Conservation (phyloP, 2,888 invertebrate genomes). For the Amblyjoppa proteus region DNA sequence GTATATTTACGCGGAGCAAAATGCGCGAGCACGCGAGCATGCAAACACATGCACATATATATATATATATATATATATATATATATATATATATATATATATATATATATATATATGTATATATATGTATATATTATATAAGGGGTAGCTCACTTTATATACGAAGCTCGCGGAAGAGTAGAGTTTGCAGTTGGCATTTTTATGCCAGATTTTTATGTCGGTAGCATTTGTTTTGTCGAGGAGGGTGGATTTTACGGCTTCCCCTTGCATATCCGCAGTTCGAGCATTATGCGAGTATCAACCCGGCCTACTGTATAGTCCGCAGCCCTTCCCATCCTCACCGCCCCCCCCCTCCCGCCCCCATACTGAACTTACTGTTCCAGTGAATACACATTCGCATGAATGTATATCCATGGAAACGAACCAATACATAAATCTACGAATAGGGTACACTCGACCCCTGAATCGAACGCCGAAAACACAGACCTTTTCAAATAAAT, state of each 20-base stretch:
- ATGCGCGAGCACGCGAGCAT: conserved; percentile 38
- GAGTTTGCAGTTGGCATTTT: conserved; percentile 64
- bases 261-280: conserved; percentile 76
- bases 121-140: background rate
- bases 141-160: background rate
- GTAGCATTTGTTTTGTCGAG: conserved; percentile 71
- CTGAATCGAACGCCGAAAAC: background rate
- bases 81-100: conserved; percentile 20
- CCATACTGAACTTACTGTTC: conserved; percentile 2
- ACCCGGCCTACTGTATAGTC: conserved; percentile 20
- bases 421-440: background rate
- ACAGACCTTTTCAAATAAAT: background rate
- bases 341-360: background rate
- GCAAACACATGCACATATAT: conserved; percentile 34
- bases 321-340: background rate
- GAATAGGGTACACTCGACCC: background rate
- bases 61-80: conserved; percentile 42
- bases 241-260: conserved; percentile 74
- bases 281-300: conserved; percentile 73
- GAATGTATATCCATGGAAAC: background rate
- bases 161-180: conserved; percentile 2
- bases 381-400: background rate
- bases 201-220: conserved; percentile 73
- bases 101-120: background rate
- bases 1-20: conserved; percentile 19